Conservation (phyloP, 2,797 vertebrate genomes). For the Furcifer pardalis region DNA sequence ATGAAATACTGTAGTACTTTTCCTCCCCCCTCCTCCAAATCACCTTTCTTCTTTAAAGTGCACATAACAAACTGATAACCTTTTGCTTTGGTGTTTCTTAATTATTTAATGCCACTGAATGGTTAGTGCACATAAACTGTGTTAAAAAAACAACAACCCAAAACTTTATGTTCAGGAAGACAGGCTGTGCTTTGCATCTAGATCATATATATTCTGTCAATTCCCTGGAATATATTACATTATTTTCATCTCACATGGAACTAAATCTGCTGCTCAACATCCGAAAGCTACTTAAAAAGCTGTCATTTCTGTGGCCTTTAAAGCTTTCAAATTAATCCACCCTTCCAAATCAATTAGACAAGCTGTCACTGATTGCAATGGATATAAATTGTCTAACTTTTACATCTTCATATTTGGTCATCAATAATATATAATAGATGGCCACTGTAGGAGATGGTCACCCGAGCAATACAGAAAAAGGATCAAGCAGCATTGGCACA, state of each 20-base stretch:
- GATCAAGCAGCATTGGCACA: not conserved
- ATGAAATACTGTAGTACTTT: not conserved
- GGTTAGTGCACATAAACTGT: conserved; percentile 6
- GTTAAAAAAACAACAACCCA: not conserved
- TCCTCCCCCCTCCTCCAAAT: too few relatives aligned
- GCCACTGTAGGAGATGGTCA: too few relatives aligned
- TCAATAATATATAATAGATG: not conserved
- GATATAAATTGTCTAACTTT: not conserved
- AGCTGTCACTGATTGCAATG: not conserved
- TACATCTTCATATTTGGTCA: not conserved
- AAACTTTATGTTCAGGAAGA: not conserved
- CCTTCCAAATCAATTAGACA: not conserved
- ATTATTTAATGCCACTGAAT: not conserved
- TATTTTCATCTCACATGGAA: not conserved
- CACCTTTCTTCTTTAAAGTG: not conserved
- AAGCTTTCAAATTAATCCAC: not conserved
- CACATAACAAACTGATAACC: not conserved
- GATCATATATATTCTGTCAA: not conserved
- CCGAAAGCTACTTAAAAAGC: not conserved
- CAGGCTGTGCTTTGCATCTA: not conserved
- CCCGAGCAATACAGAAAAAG: too few relatives aligned
- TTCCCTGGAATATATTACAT: not conserved
- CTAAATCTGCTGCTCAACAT: not conserved
- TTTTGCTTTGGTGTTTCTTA: conserved; percentile 1
- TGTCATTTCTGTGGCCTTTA: not conserved